Conservation (phyloP, 1,140 invertebrate species). For the Bombus pascuorum region DNA sequence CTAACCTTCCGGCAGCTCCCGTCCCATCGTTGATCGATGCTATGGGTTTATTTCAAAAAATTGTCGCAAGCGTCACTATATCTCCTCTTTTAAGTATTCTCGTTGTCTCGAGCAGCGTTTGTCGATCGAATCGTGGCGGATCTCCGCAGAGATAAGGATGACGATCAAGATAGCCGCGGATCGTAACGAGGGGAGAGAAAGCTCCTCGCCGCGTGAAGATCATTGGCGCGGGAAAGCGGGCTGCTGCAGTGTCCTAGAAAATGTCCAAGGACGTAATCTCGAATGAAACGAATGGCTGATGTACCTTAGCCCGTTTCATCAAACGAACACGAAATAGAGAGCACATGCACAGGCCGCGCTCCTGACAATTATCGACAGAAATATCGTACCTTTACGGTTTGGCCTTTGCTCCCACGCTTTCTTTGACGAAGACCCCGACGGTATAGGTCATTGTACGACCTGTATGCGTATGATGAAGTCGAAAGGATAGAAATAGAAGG, state of each 20-base stretch:
- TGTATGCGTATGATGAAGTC: too few species aligned
- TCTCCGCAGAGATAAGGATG: neutral
- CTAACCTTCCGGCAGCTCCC: too few species aligned
- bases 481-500: too few species aligned
- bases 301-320: neutral
- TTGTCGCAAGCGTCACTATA: too few species aligned
- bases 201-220: neutral
- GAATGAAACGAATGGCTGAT: neutral
- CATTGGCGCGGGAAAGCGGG: neutral
- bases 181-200: neutral
- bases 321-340: neutral
- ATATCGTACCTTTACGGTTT: neutral
- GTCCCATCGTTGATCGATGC: too few species aligned
- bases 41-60: too few species aligned
- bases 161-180: conserved; percentile 34
- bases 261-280: neutral
- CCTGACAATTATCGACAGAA: neutral
- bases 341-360: neutral
- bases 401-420: neutral
- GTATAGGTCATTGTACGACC: neutral
- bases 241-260: conserved; percentile 8
- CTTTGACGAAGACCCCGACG: neutral
- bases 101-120: neutral
- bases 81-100: too few species aligned
- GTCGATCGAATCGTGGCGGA: neutral